Base-by-base conservation (phyloP, 2,797 vertebrate species). In the Poecilia velifera region DNA sequence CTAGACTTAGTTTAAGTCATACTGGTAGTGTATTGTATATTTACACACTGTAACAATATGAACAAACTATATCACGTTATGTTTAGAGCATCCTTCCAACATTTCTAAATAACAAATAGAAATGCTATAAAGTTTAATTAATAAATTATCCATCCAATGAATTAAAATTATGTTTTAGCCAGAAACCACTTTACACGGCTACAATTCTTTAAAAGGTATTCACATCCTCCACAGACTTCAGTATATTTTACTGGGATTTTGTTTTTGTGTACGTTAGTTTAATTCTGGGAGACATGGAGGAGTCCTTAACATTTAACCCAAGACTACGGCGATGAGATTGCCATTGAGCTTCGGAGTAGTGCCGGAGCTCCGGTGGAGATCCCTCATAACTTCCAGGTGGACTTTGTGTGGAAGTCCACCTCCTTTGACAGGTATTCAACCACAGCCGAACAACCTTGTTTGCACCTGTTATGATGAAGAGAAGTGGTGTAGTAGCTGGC, bases 271-370 rank as follows among this genome's bases (percentile, higher is more conserved):
- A 59, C 13, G 5, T 62, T 62, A 5, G 57, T 31, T 62, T 34
- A 31, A 34, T 16, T 62, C n/a, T 16, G 10, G 59, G 5, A 36
- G 53, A 34, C 2, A 14, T 64, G 10, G 14, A 64, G 34, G 62
- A 47, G 76, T 72, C 88, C 84, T 90, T 93, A 84, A 93, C 86
- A 68, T 81, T 57, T 83, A 72, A 89, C 81, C 84, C 73, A 86
- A 99, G 98, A 99, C 95, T 99, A 99, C 82, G 98, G 98, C 41
- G 98, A 99, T 87, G 98, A 99, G 95, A 99, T 99, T 10, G 98
- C 98, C 68, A 99, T 99, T n/a, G 98, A 99, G 92, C 90, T 99
- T 87, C 95, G 98, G 81, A 99, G 98, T 93, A 98, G 98, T 41
- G 98, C 97, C 55, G 98, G 98, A 3, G 98, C 98, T 0, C 98